Evolutionary conservation across 2,888 invertebrate genomes (phyloP).

Genomic region (Orchesella flavescens): DNA sequence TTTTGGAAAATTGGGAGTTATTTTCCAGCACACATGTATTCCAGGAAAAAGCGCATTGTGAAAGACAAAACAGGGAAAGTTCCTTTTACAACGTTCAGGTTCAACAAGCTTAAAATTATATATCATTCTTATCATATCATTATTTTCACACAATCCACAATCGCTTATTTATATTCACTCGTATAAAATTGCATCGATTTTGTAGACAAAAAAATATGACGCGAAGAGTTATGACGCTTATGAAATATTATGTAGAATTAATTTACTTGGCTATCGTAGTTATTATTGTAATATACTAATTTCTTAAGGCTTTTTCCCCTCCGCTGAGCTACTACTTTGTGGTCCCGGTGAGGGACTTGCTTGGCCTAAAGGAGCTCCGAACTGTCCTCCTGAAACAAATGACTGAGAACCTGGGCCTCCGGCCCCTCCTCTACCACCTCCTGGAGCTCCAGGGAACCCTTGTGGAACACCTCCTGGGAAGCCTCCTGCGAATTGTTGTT

Average conservation of each 20-base stretch:
- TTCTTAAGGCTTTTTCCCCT: constrained; percentile 43
- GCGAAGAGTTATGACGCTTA: constrained; percentile 12
- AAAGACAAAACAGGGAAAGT: background rate
- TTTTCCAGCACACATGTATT: background rate
- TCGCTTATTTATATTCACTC: too few species aligned
- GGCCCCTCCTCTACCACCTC: constrained; percentile 23
- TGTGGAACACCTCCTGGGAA: constrained; percentile 25
- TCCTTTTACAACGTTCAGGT: background rate
- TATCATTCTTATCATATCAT: background rate
- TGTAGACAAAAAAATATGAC: constrained; percentile 25
- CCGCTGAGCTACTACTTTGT: constrained; percentile 44
- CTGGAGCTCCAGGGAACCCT: constrained; percentile 34
- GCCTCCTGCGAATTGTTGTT: constrained; percentile 13
- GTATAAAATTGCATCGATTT: constrained; percentile 48
- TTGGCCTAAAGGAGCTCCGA: constrained; percentile 20
- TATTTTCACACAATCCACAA: background rate
- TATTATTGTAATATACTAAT: too few species aligned
- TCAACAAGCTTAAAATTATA: constrained; percentile 2
- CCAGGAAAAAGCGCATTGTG: constrained; percentile 3
- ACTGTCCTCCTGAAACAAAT: constrained; percentile 34
- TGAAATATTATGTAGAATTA: constrained; percentile 38
- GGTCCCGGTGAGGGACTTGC: constrained; percentile 40
- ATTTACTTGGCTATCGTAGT: constrained; percentile 45
- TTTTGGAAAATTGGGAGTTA: background rate
- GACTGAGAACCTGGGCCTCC: constrained; percentile 46